These are phyloP conservation scores for Siniperca knerii DNA, from an alignment of 2,113 vertebrate genomes.

Conservation along the genomic window DNA sequence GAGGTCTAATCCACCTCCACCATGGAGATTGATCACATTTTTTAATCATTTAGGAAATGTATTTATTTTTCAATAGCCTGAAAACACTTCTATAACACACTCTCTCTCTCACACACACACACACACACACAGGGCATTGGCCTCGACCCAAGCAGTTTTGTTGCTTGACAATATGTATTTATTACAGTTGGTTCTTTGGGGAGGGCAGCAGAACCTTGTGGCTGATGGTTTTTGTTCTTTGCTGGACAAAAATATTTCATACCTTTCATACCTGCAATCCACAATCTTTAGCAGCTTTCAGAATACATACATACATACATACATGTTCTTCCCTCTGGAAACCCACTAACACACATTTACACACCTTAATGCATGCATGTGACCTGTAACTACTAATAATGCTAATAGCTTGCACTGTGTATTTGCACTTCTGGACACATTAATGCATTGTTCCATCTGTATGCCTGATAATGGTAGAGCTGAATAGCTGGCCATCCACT, in stretches of 20 bases:
- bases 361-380: neutral
- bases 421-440: neutral
- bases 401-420: neutral
- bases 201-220: neutral
- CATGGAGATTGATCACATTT: conserved; percentile 9
- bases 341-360: neutral
- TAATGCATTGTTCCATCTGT: neutral
- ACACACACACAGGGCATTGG: neutral
- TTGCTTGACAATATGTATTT: conserved; percentile 47
- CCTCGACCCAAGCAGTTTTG: conserved; percentile 1
- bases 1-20: neutral
- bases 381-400: neutral
- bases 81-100: conserved; percentile 38
- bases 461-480: neutral
- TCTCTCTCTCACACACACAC: neutral
- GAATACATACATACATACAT: neutral
- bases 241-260: neutral
- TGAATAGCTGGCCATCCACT: neutral
- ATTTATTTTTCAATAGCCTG: conserved; percentile 42
- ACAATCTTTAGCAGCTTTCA: neutral
- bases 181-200: conserved; percentile 4
- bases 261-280: neutral
- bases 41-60: conserved; percentile 6
- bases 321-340: neutral
- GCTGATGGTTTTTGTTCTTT: neutral